Base-by-base conservation (phyloP, 1,140 invertebrate genomes). In the Zaprionus ghesquierei region DNA sequence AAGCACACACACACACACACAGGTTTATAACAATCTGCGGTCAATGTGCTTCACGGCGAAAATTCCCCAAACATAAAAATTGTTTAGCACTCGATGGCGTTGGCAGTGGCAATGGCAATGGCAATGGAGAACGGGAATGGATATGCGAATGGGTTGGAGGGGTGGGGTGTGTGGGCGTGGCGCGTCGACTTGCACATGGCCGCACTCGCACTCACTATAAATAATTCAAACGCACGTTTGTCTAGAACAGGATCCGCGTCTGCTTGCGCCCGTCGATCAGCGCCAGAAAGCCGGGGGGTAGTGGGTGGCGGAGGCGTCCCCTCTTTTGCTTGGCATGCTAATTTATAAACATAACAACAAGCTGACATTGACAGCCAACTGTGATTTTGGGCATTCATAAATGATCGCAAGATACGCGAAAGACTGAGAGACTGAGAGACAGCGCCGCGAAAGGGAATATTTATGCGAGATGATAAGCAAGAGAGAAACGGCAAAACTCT, bases 181-280 rank as follows among this genome's bases (percentile, higher is more conserved):
- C 53, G 58, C 53, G 49, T 63, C 60, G 59, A 38, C 68, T 58
- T 35, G 50, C 50, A 60, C 63, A 60, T 69, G 38, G 56, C 64
- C 33, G n/a, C 23, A 31, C 46, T 22, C 56, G 69, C 71, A 86
- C 70, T 79, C 64, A 79, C 79, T 79, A 87, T 86, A 89, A 86
- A 87, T 86, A 86, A 79, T 71, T 70, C 65, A 73, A 75, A 61
- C 65, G 68, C 63, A 69, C 55, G 59, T 73, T 69, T 80, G 65
- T 69, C 70, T 58, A 79, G 71, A 86, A 86, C 79, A 86, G 82
- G 79, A 86, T 86, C 75, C 74, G 60, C 18, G 41, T 35, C 62
- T 69, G 44, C 66, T 59, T 54, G 25, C 22, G 68, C 38, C 35
- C 31, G 22, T 18, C 18, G 18, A 49, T 41, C 22, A 20, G 53